These are phyloP conservation scores for Pseudoips prasinana DNA, from an alignment of 2,888 invertebrate species.

Conservation along the genomic window DNA sequence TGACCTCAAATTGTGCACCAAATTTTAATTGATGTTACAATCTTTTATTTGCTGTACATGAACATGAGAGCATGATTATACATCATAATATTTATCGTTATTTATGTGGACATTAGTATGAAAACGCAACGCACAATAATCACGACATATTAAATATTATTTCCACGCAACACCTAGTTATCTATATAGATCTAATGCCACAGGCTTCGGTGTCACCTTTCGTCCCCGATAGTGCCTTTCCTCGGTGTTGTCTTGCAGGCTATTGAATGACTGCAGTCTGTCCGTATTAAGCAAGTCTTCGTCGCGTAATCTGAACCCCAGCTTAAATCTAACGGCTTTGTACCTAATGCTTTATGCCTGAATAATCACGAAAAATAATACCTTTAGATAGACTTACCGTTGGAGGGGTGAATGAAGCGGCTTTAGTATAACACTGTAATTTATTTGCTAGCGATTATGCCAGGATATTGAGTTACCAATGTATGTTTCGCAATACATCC, in stretches of 20 bases:
- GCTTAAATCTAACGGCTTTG: conserved; percentile 69
- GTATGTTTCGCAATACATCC: conserved; percentile 12
- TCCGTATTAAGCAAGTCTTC: conserved; percentile 71
- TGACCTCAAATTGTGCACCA: too few species aligned
- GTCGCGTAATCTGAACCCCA: conserved; percentile 66
- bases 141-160: conserved; percentile 4
- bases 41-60: too few species aligned
- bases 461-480: conserved; percentile 18
- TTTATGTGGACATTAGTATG: too few species aligned
- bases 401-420: conserved; percentile 24
- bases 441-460: conserved; percentile 12
- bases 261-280: conserved; percentile 73
- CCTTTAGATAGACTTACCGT: conserved; percentile 29
- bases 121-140: too few species aligned
- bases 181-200: conserved; percentile 58
- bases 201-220: conserved; percentile 73
- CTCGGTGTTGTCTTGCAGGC: conserved; percentile 71
- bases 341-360: conserved; percentile 65
- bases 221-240: conserved; percentile 72
- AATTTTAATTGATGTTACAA: too few species aligned
- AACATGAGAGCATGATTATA: too few species aligned
- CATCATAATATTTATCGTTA: too few species aligned
- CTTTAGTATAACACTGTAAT: conserved; percentile 12
- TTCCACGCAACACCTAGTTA: conserved; percentile 41
- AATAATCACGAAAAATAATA: conserved; percentile 63